Percentiles rank a stretch among this genome's conserved stretches.
Evolutionary conservation across 2,797 vertebrate genomes (phyloP).

Genomic region (Rachycentron canadum): DNA sequence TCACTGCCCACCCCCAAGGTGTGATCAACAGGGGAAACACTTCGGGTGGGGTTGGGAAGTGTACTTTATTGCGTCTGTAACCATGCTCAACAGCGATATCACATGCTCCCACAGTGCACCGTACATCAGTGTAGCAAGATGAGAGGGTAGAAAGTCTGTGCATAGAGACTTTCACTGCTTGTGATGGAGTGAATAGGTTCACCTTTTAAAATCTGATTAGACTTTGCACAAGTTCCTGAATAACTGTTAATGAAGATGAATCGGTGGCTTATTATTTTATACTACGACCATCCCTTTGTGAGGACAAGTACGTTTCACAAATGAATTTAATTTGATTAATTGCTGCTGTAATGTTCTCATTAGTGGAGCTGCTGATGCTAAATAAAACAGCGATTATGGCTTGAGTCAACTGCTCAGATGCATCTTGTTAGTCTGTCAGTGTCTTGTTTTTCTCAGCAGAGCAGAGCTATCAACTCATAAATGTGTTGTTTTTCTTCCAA

Average conservation of each 20-base stretch:
- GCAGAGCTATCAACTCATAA: too few relatives aligned
- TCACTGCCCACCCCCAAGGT: too few relatives aligned
- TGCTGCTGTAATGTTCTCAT: background rate
- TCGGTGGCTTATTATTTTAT: background rate
- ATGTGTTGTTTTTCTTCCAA: background rate
- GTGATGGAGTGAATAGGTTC: background rate
- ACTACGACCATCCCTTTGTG: background rate
- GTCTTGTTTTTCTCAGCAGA: background rate
- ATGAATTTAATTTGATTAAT: background rate
- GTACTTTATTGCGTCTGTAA: background rate
- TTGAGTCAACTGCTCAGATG: background rate
- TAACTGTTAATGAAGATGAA: background rate
- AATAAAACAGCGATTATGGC: background rate
- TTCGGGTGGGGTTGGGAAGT: background rate
- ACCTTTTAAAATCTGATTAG: background rate
- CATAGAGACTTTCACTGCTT: background rate
- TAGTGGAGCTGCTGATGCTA: background rate
- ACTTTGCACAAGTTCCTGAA: background rate
- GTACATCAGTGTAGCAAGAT: background rate
- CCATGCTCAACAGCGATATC: background rate
- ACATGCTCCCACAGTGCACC: background rate
- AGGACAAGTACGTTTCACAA: background rate
- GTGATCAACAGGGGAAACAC: too few relatives aligned
- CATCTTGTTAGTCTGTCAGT: background rate
- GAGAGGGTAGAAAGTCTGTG: background rate